Evolutionary conservation across 1,140 invertebrate species (phyloP).

Genomic region (Anthonomus grandis): DNA sequence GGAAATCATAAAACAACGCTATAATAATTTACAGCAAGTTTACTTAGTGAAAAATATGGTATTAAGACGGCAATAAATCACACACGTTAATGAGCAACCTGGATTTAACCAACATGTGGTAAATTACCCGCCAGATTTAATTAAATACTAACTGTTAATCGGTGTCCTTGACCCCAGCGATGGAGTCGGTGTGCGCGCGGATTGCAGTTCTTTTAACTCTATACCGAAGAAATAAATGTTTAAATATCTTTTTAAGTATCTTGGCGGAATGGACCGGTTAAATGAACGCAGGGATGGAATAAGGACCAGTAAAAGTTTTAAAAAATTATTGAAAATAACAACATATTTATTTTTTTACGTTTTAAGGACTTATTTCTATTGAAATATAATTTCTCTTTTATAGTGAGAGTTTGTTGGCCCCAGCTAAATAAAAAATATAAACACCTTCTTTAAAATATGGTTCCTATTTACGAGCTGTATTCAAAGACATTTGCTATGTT

Average conservation of each 20-base stretch:
- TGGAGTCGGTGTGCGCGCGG: too few species aligned
- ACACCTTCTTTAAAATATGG: background rate
- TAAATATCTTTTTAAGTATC: slow-evolving; percentile 19
- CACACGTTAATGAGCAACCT: slow-evolving; percentile 4
- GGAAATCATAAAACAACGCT: too few species aligned
- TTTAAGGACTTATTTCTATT: background rate
- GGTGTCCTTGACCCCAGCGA: slow-evolving; percentile 11
- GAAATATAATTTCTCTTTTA: background rate
- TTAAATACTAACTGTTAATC: slow-evolving; percentile 14
- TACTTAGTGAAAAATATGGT: too few species aligned
- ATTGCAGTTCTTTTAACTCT: slow-evolving; percentile 13
- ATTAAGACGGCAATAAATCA: too few species aligned
- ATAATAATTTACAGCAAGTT: too few species aligned
- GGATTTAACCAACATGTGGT: background rate
- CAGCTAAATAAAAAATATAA: background rate
- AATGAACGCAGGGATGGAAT: slow-evolving; percentile 2
- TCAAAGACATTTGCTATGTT: too few species aligned
- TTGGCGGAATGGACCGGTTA: slow-evolving; percentile 15
- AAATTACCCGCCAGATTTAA: background rate
- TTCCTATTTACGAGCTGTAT: too few species aligned
- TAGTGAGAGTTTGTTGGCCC: background rate
- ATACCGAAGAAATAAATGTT: slow-evolving; percentile 7
- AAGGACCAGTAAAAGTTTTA: slow-evolving; percentile 52
- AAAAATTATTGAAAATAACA: background rate
- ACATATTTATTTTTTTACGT: background rate